Base-by-base conservation (phyloP, 2,888 invertebrate species). In the Rhamphomyia laevipes region DNA sequence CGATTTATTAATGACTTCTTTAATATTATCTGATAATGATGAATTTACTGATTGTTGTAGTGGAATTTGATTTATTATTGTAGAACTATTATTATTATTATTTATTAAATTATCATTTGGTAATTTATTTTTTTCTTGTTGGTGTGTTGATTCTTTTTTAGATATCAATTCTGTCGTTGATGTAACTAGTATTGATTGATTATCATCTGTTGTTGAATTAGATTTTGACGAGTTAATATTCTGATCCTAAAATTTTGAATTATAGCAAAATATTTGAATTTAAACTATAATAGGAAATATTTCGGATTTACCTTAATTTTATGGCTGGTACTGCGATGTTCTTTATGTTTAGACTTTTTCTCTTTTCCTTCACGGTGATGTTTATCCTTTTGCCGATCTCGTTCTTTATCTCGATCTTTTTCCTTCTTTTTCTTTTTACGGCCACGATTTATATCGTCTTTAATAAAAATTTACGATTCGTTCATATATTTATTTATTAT, bases 381-480 rank as follows among this genome's bases (percentile, higher is more conserved):
- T 31, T 50, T 55, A 15, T 57, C 56, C 40, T 58, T 55, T 12
- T 55, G 54, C 21, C 57, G 53, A 35, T 59, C 59, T 30, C 58
- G 58, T 41, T 63, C 62, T 17, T 64, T 50, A 38, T 56, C 54
- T 9, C 57, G 63, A 53, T 69, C 65, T 53, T 65, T 67, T 53
- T 68, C 68, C 60, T 66, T 70, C 53, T 66, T 69, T 58, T 68
- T 70, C 56, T 67, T 67, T 51, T 67, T 68, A 50, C 67, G 67
- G 55, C 61, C 63, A 13, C 42, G 23, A 23, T 12, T n/a, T 9
- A 9, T n/a, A n/a, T 42, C 42, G n/a, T 42, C 42, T n/a, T n/a
- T n/a, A n/a, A n/a, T n/a, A n/a, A n/a, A n/a, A n/a, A n/a, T n/a
- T n/a, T n/a, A n/a, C n/a, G n/a, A n/a, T n/a, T n/a, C n/a, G n/a